A percentile compares a stretch with the other conserved stretches of the same genome.
Evolutionary conservation across 2,797 vertebrate genomes (phyloP).

Genomic region (Sciurus carolinensis): DNA sequence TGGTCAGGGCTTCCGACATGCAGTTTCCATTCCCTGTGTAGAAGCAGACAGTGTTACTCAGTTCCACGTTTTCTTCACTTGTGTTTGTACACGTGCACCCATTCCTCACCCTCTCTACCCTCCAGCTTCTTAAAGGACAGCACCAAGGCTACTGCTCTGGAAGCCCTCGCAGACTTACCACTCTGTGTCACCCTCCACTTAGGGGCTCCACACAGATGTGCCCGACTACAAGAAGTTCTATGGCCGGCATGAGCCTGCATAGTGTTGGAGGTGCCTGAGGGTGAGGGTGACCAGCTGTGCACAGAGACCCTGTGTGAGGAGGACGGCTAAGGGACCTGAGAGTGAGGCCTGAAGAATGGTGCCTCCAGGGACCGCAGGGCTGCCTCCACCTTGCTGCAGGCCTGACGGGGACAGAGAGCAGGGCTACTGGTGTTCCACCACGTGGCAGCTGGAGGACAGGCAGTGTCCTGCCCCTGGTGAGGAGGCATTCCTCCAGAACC

Average conservation of each 20-base stretch:
- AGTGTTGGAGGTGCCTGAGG: background rate
- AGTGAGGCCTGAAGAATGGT: background rate
- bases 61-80: no score
- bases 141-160: background rate
- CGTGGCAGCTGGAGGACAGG: background rate
- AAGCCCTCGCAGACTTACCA: background rate
- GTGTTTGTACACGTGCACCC: no score
- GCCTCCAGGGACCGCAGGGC: background rate
- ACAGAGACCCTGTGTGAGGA: background rate
- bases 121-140: background rate
- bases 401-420: background rate
- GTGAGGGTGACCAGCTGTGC: background rate
- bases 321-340: no score
- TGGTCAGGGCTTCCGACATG: no score
- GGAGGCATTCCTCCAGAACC: background rate
- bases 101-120: background rate
- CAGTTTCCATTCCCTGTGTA: no score
- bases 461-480: background rate
- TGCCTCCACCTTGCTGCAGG: background rate
- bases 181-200: background rate
- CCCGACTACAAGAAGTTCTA: background rate
- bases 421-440: background rate
- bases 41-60: no score
- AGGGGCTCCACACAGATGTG: background rate
- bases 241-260: rapidly evolving